Evolutionary conservation across 2,888 invertebrate species (phyloP).

Genomic region (Drosophila borborema): DNA sequence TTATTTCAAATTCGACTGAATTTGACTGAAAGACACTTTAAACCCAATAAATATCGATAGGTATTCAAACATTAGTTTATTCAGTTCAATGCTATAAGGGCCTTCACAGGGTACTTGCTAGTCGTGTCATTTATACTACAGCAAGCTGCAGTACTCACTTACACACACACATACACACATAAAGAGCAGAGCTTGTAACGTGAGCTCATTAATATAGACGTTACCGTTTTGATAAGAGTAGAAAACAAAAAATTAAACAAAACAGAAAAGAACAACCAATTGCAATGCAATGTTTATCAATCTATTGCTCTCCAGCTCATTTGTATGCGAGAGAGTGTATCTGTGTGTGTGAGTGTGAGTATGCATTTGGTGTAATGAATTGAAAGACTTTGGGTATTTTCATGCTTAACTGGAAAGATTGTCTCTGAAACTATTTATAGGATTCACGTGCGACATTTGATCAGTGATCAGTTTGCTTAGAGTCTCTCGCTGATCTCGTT

Average conservation of each 20-base stretch:
- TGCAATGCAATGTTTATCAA: conserved; percentile 65
- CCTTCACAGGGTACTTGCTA: not conserved
- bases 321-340: conserved; percentile 26
- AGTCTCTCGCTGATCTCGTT: not conserved
- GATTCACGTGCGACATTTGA: conserved; percentile 29
- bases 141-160: conserved; percentile 1
- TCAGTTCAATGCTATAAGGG: too few relatives aligned
- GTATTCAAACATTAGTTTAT: not conserved
- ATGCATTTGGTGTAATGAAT: conserved; percentile 22
- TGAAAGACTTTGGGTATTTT: conserved; percentile 56
- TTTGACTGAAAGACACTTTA: not conserved
- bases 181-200: conserved; percentile 18
- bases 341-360: conserved; percentile 3
- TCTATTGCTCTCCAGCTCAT: conserved; percentile 42
- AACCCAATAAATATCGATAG: not conserved
- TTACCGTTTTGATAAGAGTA: conserved; percentile 62
- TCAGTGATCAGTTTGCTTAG: not conserved
- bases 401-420: conserved; percentile 34
- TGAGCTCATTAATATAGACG: conserved; percentile 50
- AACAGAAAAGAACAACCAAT: conserved; percentile 49
- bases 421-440: conserved; percentile 44
- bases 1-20: not conserved
- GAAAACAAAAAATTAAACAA: conserved; percentile 44
- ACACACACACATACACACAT: conserved; percentile 1
- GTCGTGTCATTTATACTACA: not conserved